Evolutionary conservation across 2,113 vertebrate genomes (phyloP).

Genomic region (Serilophus lunatus): DNA sequence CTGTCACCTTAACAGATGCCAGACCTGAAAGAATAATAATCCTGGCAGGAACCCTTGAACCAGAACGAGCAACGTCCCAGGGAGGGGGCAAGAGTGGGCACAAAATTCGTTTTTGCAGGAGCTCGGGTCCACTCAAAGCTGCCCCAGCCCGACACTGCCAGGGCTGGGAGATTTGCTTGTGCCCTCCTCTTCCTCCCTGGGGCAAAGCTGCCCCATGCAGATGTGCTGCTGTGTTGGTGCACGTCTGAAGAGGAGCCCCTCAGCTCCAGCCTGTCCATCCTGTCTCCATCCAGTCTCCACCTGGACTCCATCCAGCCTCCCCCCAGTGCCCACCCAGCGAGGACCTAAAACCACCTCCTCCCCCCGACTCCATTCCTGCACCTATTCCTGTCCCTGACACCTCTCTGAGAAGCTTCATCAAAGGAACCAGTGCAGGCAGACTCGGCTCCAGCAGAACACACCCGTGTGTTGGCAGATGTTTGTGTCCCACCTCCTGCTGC

Average conservation of each 20-base stretch:
- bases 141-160: not conserved
- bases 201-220: not conserved
- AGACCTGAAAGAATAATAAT: constrained; percentile 52
- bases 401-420: not conserved
- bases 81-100: not conserved
- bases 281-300: not conserved
- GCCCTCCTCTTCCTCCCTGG: not conserved
- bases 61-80: not conserved
- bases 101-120: not conserved
- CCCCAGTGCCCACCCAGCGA: accelerated
- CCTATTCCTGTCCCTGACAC: not conserved
- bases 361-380: not conserved
- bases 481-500: not conserved
- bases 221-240: not conserved
- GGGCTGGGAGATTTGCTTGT: not conserved
- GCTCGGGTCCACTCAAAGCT: not conserved
- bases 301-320: not conserved
- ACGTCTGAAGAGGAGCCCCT: not conserved
- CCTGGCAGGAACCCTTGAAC: constrained; percentile 22
- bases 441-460: not conserved
- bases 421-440: not conserved
- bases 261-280: not conserved
- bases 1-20: constrained; percentile 70
- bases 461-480: not conserved
- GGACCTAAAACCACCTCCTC: not conserved